A percentile compares a stretch with the other conserved stretches of the same genome.
Conservation (phyloP, 2,797 vertebrate genomes). For the Hirundo rustica region DNA sequence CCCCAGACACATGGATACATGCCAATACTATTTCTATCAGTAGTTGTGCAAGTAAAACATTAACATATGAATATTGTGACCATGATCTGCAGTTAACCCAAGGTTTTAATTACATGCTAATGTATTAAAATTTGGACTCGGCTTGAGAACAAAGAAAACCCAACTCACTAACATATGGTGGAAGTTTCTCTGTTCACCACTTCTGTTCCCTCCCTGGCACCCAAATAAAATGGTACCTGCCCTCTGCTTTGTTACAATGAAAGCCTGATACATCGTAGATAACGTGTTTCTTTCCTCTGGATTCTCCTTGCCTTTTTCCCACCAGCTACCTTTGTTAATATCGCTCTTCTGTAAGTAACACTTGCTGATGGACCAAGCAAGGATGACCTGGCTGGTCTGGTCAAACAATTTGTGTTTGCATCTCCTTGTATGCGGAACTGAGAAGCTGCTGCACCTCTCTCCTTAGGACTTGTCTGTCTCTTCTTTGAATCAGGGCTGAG, state of each 20-base stretch:
- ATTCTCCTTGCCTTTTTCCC: background rate
- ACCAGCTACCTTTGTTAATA: background rate
- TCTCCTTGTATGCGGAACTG: background rate
- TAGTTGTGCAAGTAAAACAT: background rate
- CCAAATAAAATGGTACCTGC: background rate
- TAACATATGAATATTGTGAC: background rate
- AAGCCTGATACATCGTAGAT: background rate
- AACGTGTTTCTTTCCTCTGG: background rate
- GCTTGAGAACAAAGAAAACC: background rate
- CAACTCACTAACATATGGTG: rapidly evolving
- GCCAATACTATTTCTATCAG: background rate
- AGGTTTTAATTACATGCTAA: background rate
- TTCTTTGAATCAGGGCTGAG: background rate
- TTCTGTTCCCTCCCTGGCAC: background rate
- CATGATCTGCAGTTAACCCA: background rate
- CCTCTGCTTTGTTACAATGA: background rate
- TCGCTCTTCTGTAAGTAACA: background rate
- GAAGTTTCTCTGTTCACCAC: background rate
- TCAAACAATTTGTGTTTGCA: background rate
- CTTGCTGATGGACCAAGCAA: background rate
- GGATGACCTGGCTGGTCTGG: background rate
- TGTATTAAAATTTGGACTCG: background rate
- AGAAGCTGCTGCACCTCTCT: background rate
- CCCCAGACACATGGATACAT: background rate
- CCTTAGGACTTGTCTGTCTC: background rate